Percentiles rank a stretch among this genome's conserved stretches.
phyloP scores from a whole-genome alignment of 2,113 vertebrate species.

The Oceanites oceanicus region DNA sequence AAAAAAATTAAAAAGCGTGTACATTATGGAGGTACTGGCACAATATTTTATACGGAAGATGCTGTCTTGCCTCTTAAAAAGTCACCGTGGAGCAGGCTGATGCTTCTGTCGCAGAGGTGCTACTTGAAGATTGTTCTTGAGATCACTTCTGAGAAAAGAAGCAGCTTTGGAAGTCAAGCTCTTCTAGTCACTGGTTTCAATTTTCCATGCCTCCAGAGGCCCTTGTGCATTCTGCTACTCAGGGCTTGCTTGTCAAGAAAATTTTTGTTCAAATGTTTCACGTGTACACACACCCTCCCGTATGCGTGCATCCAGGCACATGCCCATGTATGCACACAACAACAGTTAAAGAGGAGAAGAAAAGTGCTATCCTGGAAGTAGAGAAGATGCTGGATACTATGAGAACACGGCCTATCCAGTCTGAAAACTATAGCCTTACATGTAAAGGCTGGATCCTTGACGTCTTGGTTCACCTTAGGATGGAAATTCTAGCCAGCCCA shows the following conservation, averaged over 20 bases:
- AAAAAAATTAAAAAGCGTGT: neutral
- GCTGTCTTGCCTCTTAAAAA: neutral
- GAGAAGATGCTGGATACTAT: neutral
- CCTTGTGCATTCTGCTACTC: neutral
- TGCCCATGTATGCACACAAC: neutral
- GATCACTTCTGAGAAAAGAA: neutral
- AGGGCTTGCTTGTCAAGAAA: neutral
- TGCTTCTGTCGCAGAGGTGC: neutral
- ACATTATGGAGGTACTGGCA: neutral
- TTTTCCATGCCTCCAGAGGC: neutral
- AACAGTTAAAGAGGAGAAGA: neutral
- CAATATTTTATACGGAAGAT: neutral
- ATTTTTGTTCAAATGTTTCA: neutral
- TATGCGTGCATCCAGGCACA: neutral
- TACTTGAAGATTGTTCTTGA: neutral
- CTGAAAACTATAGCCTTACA: neutral
- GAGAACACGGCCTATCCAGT: neutral
- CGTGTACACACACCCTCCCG: neutral
- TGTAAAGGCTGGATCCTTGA: neutral
- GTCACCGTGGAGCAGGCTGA: neutral
- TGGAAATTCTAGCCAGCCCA: conserved; percentile 12
- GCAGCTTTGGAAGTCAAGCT: neutral
- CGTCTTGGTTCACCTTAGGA: neutral
- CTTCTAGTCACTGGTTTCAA: neutral
- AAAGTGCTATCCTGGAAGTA: neutral